These are phyloP conservation scores for Ormyrus nitidulus DNA, from an alignment of 2,888 invertebrate genomes.

Conservation along the genomic window DNA sequence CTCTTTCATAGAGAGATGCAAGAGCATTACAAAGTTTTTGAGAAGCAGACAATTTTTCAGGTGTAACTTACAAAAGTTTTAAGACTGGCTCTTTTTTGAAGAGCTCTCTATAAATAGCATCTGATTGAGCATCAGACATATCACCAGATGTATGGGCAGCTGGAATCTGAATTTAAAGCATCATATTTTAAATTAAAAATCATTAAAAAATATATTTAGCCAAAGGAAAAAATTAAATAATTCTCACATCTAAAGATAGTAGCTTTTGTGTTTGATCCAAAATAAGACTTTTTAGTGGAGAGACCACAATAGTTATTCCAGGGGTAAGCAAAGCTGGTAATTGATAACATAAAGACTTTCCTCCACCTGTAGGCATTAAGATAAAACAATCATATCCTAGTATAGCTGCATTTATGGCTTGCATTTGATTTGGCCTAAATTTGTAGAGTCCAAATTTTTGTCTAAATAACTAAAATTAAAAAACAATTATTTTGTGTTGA, in stretches of 20 bases:
- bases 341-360: conserved; percentile 95
- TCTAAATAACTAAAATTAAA: conserved; percentile 78
- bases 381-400: conserved; percentile 94
- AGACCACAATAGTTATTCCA: conserved; percentile 95
- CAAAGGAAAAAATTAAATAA: neutral
- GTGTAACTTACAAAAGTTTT: conserved; percentile 96
- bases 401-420: conserved; percentile 94
- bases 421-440: conserved; percentile 95
- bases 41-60: conserved; percentile 95
- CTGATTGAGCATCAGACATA: conserved; percentile 79
- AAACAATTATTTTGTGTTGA: neutral
- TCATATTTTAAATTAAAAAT: conserved; percentile 79
- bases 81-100: conserved; percentile 82
- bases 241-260: conserved; percentile 87
- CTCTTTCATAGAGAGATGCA: conserved; percentile 83
- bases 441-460: conserved; percentile 90
- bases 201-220: neutral
- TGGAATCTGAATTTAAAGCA: conserved; percentile 85
- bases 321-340: conserved; percentile 89
- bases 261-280: conserved; percentile 94
- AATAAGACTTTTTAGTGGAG: conserved; percentile 95
- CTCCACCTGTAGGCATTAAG: conserved; percentile 98
- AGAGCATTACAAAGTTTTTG: conserved; percentile 83
- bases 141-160: conserved; percentile 91
- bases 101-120: conserved; percentile 85